Evolutionary conservation across 2,113 vertebrate genomes (phyloP), one percentile per base, ranked within the genome.

Genomic region (Malurus elegans): DNA sequence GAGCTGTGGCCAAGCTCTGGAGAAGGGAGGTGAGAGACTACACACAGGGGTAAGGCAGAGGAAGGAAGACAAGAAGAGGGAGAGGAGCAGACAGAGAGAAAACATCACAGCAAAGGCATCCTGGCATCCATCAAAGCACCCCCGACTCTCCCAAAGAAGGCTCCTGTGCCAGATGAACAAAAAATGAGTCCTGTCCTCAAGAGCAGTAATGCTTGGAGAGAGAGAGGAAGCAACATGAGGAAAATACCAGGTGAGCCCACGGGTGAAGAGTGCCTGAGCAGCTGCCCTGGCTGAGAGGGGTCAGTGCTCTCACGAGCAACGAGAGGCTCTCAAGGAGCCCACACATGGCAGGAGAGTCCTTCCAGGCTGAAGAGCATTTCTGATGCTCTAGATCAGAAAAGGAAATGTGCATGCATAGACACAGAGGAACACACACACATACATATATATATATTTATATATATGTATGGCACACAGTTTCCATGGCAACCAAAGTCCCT

Each of bases 401-500:
- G 67, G 57, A 67, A 92, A 72, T 17, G 36, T 45, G 38, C 8
- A 51, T 42, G 42, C 56, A 47, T 2, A 47, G 44, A 65, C 14
- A 54, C 28, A 60, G 10, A 70, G 4, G 24, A 7, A 73, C 8
- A 79, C 14, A 70, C 3, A 79, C 12, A 82, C 8, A 44, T 2
- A 79, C 5, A 61, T 2, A 81, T 0, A 53, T 0, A 73, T 0
- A 61, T 10, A 71, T 1, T 48, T 0, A 71, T 1, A 61, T 1
- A 74, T 36, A 71, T 74, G 71, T 40, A 74, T 8, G 38, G 64
- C 83, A 62, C 42, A 47, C 28, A 60, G 97, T 97, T 97, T 96
- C 96, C 96, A 97, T 78, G 89, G 96, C 93, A 97, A 97, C 96
- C 1, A 1, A 65, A 91, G 54, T 88, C 87, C 86, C 94, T 14